Evolutionary conservation across 2,797 vertebrate genomes (phyloP).

Genomic region (Pangasius macronema): DNA sequence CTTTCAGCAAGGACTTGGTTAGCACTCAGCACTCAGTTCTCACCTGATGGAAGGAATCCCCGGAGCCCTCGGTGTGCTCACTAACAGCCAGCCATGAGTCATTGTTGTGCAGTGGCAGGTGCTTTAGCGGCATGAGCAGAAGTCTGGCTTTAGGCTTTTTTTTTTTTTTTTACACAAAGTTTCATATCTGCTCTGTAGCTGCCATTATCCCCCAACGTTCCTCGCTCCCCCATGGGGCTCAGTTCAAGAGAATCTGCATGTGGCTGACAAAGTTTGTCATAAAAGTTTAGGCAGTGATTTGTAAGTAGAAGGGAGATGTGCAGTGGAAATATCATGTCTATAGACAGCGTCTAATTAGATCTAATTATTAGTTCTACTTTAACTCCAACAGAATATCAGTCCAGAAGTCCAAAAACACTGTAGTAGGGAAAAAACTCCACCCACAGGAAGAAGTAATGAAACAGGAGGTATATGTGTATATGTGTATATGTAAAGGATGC

Average conservation of each 20-base stretch:
- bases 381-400: constrained; percentile 1
- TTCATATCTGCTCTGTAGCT: constrained; percentile 45
- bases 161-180: constrained; percentile 43
- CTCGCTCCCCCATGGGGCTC: constrained; percentile 39
- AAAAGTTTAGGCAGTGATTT: constrained; percentile 38
- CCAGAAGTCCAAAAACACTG: background rate
- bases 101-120: constrained; percentile 74
- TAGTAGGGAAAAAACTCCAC: background rate
- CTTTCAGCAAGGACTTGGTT: constrained; percentile 75
- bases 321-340: background rate
- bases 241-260: constrained; percentile 45
- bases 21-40: constrained; percentile 75
- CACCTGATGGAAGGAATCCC: constrained; percentile 74
- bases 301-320: constrained; percentile 5
- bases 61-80: constrained; percentile 63
- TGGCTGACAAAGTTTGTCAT: constrained; percentile 48
- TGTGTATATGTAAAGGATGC: too few species aligned
- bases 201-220: constrained; percentile 33
- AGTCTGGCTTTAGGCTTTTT: constrained; percentile 43
- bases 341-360: background rate
- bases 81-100: constrained; percentile 78
- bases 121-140: constrained; percentile 61
- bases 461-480: too few species aligned
- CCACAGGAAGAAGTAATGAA: background rate
- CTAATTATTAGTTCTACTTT: constrained; percentile 13